Evolutionary conservation across 2,888 invertebrate genomes (phyloP).

Genomic region (Syrphus vitripennis): DNA sequence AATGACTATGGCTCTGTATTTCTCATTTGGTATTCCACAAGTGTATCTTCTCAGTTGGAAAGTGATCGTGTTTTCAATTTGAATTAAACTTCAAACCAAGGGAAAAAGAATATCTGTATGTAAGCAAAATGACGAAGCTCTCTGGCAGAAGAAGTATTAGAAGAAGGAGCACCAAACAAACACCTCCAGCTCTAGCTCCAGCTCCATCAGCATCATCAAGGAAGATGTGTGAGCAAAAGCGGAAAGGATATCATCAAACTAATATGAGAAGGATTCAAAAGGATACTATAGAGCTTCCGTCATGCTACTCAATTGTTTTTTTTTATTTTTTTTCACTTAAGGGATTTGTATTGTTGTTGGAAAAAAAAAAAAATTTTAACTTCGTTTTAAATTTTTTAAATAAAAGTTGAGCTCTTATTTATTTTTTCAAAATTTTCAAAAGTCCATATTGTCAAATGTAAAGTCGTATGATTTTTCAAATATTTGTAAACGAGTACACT

Average conservation of each 20-base stretch:
- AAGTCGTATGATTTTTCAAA: no score
- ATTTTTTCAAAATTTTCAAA: no score
- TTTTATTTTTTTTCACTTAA: constrained; percentile 64
- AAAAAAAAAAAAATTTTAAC: neutral
- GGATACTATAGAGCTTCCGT: constrained; percentile 38
- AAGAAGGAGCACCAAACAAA: neutral
- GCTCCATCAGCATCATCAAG: neutral
- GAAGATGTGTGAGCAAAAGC: constrained; percentile 23
- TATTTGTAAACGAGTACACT: no score
- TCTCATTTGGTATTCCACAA: constrained; percentile 70
- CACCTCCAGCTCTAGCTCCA: neutral
- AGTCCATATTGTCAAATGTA: no score
- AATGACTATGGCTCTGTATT: constrained; percentile 43
- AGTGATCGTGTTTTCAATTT: constrained; percentile 72
- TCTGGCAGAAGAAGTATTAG: neutral
- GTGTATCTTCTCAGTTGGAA: constrained; percentile 67
- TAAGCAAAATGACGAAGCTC: constrained; percentile 3
- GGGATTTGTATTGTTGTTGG: neutral
- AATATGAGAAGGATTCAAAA: constrained; percentile 63
- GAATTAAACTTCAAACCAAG: constrained; percentile 67
- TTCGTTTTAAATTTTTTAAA: no score
- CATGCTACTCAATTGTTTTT: constrained; percentile 62
- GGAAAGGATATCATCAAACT: constrained; percentile 59
- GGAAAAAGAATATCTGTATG: neutral
- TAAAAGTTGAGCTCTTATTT: no score